These are phyloP conservation scores for Parotia lawesii DNA, from an alignment of 2,113 vertebrate genomes.

Conservation along the genomic window DNA sequence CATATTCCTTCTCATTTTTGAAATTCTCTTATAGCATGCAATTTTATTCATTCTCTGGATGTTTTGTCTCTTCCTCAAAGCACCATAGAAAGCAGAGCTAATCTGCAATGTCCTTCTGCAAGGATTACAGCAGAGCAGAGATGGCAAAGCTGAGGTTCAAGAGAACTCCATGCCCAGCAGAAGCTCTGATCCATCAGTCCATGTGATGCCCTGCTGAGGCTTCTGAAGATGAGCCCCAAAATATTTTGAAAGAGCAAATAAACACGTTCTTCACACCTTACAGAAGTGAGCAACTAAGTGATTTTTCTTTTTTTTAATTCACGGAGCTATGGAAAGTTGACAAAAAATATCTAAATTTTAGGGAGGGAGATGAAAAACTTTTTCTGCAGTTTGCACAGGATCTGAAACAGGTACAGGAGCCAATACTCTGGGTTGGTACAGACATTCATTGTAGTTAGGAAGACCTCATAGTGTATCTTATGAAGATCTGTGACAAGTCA, in stretches of 20 bases:
- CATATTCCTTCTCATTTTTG: neutral
- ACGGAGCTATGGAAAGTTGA: neutral
- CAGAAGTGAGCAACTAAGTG: neutral
- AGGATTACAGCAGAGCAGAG: neutral
- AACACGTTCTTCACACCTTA: neutral
- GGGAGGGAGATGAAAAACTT: neutral
- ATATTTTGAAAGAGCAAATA: neutral
- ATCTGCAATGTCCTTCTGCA: neutral
- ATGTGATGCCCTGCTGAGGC: rapidly evolving
- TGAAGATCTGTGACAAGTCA: neutral
- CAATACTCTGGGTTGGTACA: neutral
- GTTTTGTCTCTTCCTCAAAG: neutral
- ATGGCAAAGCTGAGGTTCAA: neutral
- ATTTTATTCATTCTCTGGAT: neutral
- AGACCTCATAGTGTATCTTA: neutral
- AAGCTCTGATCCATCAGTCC: neutral
- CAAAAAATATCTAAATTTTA: neutral
- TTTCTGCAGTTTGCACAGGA: neutral
- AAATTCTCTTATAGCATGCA: neutral
- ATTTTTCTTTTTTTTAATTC: neutral
- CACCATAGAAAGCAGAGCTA: neutral
- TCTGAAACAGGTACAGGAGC: neutral
- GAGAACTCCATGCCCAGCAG: neutral
- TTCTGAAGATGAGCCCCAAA: neutral
- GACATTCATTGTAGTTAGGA: neutral